Conservation (phyloP, 2,797 vertebrate species). For the Scarus forsteni region DNA sequence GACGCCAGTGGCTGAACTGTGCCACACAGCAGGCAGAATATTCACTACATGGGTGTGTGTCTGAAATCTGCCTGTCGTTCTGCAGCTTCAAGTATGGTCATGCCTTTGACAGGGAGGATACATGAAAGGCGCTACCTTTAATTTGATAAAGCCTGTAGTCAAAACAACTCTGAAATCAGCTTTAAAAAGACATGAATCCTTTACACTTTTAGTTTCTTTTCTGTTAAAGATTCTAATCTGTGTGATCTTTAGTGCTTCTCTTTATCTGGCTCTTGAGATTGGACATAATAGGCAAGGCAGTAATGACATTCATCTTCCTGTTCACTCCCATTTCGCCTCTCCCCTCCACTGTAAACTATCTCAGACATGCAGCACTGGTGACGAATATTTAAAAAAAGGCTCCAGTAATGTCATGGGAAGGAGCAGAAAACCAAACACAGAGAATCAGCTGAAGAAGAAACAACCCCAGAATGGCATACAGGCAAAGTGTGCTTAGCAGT, state of each 20-base stretch:
- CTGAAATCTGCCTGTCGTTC: background rate
- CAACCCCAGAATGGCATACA: slow-evolving; percentile 10
- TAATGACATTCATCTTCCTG: slow-evolving; percentile 52
- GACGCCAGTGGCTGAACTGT: slow-evolving; percentile 20
- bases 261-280: background rate
- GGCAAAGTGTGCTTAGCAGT: slow-evolving; percentile 34
- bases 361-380: slow-evolving; percentile 23
- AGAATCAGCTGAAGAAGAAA: slow-evolving; percentile 1
- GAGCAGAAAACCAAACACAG: slow-evolving; percentile 4
- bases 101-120: slow-evolving; percentile 4
- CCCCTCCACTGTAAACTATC: slow-evolving; percentile 36
- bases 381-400: slow-evolving; percentile 28
- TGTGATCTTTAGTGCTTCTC: background rate
- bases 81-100: slow-evolving; percentile 26
- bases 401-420: background rate
- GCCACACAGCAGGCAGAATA: slow-evolving; percentile 14
- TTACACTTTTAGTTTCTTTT: background rate
- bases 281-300: slow-evolving; percentile 14
- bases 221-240: background rate
- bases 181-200: background rate
- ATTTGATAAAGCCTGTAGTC: background rate
- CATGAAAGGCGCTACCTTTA: background rate
- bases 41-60: slow-evolving; percentile 46
- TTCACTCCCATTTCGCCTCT: slow-evolving; percentile 12
- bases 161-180: background rate